Conservation (phyloP, 2,888 invertebrate genomes). For the Caenorhabditis sp. region DNA sequence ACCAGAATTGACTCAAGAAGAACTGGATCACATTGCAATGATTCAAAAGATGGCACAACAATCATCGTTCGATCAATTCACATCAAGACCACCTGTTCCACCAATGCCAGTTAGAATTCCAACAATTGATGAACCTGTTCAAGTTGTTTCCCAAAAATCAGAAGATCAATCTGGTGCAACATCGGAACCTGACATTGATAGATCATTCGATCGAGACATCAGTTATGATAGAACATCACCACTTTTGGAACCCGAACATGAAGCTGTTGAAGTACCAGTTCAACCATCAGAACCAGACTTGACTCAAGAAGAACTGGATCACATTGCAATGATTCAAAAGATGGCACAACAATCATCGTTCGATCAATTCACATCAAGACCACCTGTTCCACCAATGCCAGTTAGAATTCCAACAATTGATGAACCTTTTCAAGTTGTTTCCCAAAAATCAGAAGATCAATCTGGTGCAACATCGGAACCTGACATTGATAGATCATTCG, state of each 20-base stretch:
- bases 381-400: constrained; percentile 13
- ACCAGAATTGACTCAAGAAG: neutral
- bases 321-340: constrained; percentile 18
- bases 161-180: constrained; percentile 18
- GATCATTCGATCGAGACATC: constrained; percentile 13
- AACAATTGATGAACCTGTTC: neutral
- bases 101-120: neutral
- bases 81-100: neutral
- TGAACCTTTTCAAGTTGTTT: constrained; percentile 1
- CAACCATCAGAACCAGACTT: constrained; percentile 4
- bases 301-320: constrained; percentile 42
- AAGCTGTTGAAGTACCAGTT: constrained; percentile 8
- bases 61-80: neutral
- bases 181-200: constrained; percentile 23
- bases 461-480: constrained; percentile 38
- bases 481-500: constrained; percentile 15
- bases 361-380: constrained; percentile 3
- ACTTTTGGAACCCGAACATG: neutral
- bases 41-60: neutral
- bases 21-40: neutral
- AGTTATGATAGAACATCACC: neutral
- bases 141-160: neutral
- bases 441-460: constrained; percentile 6
- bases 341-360: constrained; percentile 13
- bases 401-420: constrained; percentile 18